A percentile compares a stretch with the other conserved stretches of the same genome.
phyloP scores from a whole-genome alignment of 2,797 vertebrate species.

The Mycteria americana region DNA sequence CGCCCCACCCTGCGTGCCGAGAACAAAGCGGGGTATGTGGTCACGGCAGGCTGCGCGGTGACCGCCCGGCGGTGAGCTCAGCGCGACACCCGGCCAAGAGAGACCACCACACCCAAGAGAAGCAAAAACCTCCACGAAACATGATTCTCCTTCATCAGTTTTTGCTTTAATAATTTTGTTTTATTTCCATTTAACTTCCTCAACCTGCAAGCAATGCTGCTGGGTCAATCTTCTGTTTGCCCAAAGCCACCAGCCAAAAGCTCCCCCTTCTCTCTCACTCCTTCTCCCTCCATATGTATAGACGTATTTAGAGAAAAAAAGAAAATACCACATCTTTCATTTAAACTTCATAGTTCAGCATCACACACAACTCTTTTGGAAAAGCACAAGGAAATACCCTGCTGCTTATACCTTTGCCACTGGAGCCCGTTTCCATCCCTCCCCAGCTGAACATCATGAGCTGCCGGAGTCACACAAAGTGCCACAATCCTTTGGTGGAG shows the following conservation, averaged over 20 bases:
- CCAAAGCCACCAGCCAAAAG: not conserved
- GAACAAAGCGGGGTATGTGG: not conserved
- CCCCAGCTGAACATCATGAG: not conserved
- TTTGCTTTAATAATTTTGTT: not conserved
- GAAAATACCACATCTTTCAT: not conserved
- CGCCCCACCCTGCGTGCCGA: rapidly evolving
- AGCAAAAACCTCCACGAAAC: slow-evolving; percentile 34
- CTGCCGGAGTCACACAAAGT: not conserved
- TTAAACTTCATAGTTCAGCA: not conserved
- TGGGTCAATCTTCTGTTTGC: not conserved
- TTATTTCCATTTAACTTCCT: not conserved
- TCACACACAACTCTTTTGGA: not conserved
- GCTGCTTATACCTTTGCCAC: not conserved
- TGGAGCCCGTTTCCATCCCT: not conserved
- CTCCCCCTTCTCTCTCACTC: not conserved
- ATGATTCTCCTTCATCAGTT: not conserved
- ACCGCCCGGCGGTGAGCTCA: not conserved
- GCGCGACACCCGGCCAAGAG: not conserved
- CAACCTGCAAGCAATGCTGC: not conserved
- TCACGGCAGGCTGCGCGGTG: rapidly evolving
- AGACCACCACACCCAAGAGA: slow-evolving; percentile 48
- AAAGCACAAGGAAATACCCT: not conserved
- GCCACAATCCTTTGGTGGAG: not conserved
- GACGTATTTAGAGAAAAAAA: not conserved
- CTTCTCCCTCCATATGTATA: not conserved